Percentiles rank a stretch among this genome's conserved stretches.
Evolutionary conservation across 2,888 invertebrate species (phyloP).

Genomic region (Cinara cedri): DNA sequence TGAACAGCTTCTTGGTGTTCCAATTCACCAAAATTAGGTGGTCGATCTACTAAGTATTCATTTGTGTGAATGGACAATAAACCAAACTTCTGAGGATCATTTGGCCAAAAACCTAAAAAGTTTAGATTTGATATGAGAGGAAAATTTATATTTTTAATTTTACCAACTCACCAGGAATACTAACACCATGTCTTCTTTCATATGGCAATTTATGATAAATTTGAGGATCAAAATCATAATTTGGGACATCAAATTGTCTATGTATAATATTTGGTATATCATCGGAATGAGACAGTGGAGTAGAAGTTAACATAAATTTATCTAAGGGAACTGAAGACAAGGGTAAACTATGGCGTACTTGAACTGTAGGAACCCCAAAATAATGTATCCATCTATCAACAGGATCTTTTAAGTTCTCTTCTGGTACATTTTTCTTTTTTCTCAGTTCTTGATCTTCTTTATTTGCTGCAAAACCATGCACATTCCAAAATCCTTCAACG

Average conservation of each 20-base stretch:
- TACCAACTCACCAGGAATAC: conserved; percentile 73
- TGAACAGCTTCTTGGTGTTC: conserved; percentile 72
- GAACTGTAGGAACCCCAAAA: conserved; percentile 71
- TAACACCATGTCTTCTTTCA: conserved; percentile 68
- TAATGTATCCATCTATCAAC: conserved; percentile 75
- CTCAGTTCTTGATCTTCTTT: conserved; percentile 59
- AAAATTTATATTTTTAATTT: background rate
- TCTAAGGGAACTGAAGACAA: conserved; percentile 66
- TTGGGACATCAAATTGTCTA: conserved; percentile 38
- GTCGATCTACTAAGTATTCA: conserved; percentile 68
- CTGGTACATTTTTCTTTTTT: conserved; percentile 62
- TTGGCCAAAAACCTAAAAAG: conserved; percentile 80
- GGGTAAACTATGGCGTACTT: conserved; percentile 74
- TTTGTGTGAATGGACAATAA: conserved; percentile 75
- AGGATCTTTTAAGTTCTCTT: conserved; percentile 66
- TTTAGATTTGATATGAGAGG: background rate
- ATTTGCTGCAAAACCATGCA: conserved; percentile 74
- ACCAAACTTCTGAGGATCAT: conserved; percentile 78
- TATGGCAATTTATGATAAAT: conserved; percentile 54
- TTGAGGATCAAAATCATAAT: conserved; percentile 66
- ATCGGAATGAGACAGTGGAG: conserved; percentile 5
- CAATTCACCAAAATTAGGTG: conserved; percentile 65
- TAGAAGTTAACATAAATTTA: conserved; percentile 15
- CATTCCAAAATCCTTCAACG: conserved; percentile 85
- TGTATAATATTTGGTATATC: conserved; percentile 22